phyloP scores from a whole-genome alignment of 1,140 invertebrate genomes.

The Halictus rubicundus region DNA sequence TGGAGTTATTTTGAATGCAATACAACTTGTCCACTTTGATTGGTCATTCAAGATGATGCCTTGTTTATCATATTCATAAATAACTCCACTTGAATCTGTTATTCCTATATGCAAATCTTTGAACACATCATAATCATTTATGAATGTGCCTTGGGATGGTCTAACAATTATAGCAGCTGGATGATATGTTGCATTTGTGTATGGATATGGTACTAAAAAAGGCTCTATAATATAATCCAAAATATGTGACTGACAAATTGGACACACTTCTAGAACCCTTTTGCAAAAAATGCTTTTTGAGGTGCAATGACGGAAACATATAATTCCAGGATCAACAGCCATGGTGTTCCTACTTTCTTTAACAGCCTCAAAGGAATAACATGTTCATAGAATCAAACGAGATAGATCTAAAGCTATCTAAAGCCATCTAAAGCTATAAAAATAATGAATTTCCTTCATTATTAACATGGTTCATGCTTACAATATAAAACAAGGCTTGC shows the following conservation, averaged over 20 bases:
- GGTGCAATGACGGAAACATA: conserved; percentile 76
- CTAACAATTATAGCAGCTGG: conserved; percentile 68
- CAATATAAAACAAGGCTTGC: neutral
- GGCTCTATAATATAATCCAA: conserved; percentile 64
- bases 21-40: conserved; percentile 70
- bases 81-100: conserved; percentile 66
- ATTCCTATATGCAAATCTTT: conserved; percentile 75
- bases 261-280: conserved; percentile 71
- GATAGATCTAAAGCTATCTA: neutral
- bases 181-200: conserved; percentile 66
- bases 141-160: conserved; percentile 73
- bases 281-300: conserved; percentile 72
- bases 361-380: neutral
- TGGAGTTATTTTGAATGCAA: conserved; percentile 69
- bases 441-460: conserved; percentile 5
- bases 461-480: neutral
- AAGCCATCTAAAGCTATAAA: conserved; percentile 9
- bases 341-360: conserved; percentile 20
- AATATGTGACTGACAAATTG: conserved; percentile 65
- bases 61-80: conserved; percentile 74
- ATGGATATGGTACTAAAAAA: conserved; percentile 75
- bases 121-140: conserved; percentile 66
- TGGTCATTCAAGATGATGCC: conserved; percentile 71
- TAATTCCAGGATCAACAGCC: conserved; percentile 58
- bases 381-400: neutral